Percentiles rank a stretch among this genome's conserved stretches.
Conservation (phyloP, 2,888 invertebrate species). For the Rhaphigaster nebulosa region DNA sequence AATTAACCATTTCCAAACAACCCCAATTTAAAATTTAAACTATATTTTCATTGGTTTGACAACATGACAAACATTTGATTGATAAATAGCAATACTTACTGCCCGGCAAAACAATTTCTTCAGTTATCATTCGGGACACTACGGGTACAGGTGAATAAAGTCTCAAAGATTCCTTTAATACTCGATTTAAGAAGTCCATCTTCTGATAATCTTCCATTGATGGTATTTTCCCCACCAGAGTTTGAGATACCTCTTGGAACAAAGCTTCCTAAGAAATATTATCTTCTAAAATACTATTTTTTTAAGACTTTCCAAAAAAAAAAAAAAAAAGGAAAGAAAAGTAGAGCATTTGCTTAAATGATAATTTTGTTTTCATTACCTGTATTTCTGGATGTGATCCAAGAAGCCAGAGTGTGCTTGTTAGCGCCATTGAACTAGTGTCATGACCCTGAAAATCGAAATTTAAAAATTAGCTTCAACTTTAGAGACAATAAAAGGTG, state of each 20-base stretch:
- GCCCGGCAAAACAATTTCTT: constrained; percentile 31
- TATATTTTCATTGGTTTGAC: no score
- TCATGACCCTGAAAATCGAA: constrained; percentile 67
- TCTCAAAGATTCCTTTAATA: constrained; percentile 24
- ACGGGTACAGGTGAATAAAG: not conserved
- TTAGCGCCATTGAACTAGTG: constrained; percentile 74
- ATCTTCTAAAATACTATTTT: not conserved
- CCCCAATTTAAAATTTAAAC: no score
- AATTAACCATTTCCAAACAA: no score
- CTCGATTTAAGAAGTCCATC: not conserved
- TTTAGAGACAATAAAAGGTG: not conserved
- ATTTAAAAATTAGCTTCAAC: not conserved
- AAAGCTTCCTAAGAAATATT: constrained; percentile 28
- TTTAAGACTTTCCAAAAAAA: not conserved
- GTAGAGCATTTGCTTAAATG: not conserved
- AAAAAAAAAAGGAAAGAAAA: no score
- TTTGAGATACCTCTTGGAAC: constrained; percentile 31
- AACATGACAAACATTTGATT: no score
- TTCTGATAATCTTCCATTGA: constrained; percentile 21
- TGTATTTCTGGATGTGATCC: constrained; percentile 72
- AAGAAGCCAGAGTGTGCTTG: constrained; percentile 71
- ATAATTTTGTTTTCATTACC: constrained; percentile 67
- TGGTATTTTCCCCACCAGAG: not conserved
- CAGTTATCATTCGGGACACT: not conserved
- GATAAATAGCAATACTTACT: not conserved